These are phyloP conservation scores for Scaptodrosophila latifasciaeformis DNA, from an alignment of 2,888 invertebrate genomes.

Conservation along the genomic window DNA sequence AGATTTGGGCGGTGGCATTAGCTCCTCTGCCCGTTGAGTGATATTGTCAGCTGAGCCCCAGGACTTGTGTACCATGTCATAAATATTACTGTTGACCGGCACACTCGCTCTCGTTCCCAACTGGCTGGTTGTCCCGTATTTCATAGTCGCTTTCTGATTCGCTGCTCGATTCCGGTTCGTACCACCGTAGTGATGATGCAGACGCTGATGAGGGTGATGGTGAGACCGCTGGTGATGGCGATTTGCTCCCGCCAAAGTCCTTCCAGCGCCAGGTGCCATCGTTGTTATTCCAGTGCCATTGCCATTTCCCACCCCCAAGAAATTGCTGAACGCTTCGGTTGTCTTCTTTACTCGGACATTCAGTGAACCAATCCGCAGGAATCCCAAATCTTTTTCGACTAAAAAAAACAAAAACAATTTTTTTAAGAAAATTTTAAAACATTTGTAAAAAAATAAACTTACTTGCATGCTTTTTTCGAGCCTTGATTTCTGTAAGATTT, in stretches of 20 bases:
- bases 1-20: constrained; percentile 87
- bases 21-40: constrained; percentile 76
- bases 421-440: not conserved
- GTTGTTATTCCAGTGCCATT: constrained; percentile 74
- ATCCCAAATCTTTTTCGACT: constrained; percentile 91
- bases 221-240: constrained; percentile 76
- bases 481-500: constrained; percentile 80
- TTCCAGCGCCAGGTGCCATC: constrained; percentile 52
- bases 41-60: constrained; percentile 95
- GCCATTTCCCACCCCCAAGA: constrained; percentile 85
- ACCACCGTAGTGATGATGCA: constrained; percentile 70
- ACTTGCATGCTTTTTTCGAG: constrained; percentile 84
- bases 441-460: constrained; percentile 50
- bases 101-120: constrained; percentile 68
- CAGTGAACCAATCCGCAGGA: constrained; percentile 92
- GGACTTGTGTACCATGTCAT: constrained; percentile 86
- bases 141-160: constrained; percentile 69
- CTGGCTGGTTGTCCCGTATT: constrained; percentile 55
- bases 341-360: constrained; percentile 95
- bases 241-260: constrained; percentile 49
- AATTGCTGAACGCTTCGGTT: constrained; percentile 93
- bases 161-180: constrained; percentile 68
- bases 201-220: constrained; percentile 73
- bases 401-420: constrained; percentile 49
- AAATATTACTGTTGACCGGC: constrained; percentile 66